Conservation (phyloP, 2,113 vertebrate species). For the Potamarius usumacintae region DNA sequence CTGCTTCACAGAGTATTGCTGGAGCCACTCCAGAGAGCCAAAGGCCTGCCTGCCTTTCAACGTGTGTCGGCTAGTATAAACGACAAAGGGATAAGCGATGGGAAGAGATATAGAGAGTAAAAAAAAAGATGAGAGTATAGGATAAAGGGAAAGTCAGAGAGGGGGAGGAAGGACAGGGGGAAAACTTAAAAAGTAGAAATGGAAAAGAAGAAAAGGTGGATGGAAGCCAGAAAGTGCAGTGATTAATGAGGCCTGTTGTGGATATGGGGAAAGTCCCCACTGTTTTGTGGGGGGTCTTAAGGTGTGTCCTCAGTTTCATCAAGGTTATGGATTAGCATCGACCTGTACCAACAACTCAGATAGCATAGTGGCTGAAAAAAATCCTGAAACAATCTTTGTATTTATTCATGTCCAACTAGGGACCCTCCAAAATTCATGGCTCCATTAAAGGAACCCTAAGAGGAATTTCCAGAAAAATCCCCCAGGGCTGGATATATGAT, state of each 20-base stretch:
- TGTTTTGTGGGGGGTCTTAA: constrained; percentile 38
- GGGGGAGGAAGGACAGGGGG: neutral
- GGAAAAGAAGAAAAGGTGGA: constrained; percentile 30
- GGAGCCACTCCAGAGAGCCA: constrained; percentile 71
- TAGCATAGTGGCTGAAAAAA: constrained; percentile 10
- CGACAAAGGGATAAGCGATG: neutral
- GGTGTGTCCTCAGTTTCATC: constrained; percentile 28
- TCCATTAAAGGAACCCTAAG: neutral
- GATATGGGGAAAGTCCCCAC: constrained; percentile 51
- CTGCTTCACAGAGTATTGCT: constrained; percentile 56
- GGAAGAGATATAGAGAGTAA: constrained; percentile 1
- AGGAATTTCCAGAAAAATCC: constrained; percentile 41
- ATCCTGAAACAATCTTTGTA: constrained; percentile 36
- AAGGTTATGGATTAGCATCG: constrained; percentile 45
- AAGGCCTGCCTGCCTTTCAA: constrained; percentile 66
- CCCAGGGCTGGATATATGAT: neutral
- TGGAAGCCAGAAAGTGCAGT: constrained; percentile 41
- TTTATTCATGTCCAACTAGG: constrained; percentile 35
- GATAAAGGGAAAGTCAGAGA: constrained; percentile 7
- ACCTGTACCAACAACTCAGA: constrained; percentile 43
- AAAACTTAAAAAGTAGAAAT: neutral
- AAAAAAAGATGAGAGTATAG: constrained; percentile 3
- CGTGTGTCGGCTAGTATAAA: constrained; percentile 69
- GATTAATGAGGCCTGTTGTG: constrained; percentile 39
- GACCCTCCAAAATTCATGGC: neutral